phyloP scores from a whole-genome alignment of 2,888 invertebrate genomes.

The Eupeodes luniger region DNA sequence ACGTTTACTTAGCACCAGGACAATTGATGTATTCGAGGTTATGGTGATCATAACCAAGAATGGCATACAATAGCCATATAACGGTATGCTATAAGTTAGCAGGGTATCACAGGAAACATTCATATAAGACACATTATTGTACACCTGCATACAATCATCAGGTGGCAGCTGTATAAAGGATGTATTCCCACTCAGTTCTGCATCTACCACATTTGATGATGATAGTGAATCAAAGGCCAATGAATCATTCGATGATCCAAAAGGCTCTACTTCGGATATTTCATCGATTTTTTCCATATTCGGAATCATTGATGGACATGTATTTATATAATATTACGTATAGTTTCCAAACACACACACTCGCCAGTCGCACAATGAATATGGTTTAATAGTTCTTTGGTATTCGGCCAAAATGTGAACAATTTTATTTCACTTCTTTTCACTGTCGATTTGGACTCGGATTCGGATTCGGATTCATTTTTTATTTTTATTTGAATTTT shows the following conservation, averaged over 20 bases:
- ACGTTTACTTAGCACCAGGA: conserved; percentile 93
- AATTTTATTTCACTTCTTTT: background rate
- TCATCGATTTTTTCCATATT: conserved; percentile 54
- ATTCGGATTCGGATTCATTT: too few relatives aligned
- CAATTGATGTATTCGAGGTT: conserved; percentile 95
- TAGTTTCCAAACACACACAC: background rate
- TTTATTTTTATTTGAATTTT: too few relatives aligned
- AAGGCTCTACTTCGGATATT: conserved; percentile 50
- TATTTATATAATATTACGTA: background rate
- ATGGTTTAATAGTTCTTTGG: too few relatives aligned
- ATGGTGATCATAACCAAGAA: conserved; percentile 93
- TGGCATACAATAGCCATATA: conserved; percentile 86
- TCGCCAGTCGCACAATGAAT: too few relatives aligned
- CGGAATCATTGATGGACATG: conserved; percentile 58
- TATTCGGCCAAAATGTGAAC: background rate
- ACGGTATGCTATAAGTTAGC: conserved; percentile 82
- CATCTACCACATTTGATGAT: conserved; percentile 39
- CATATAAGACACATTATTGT: conserved; percentile 81
- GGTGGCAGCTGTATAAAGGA: conserved; percentile 65
- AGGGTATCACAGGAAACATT: conserved; percentile 83
- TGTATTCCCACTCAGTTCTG: conserved; percentile 44
- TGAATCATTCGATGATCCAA: conserved; percentile 50
- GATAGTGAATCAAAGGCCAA: conserved; percentile 51
- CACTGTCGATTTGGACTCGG: too few relatives aligned
- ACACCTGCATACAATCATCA: conserved; percentile 79